Percentiles rank a stretch among this genome's conserved stretches.
Conservation (phyloP, 2,888 invertebrate species). For the Oligia strigilis region DNA sequence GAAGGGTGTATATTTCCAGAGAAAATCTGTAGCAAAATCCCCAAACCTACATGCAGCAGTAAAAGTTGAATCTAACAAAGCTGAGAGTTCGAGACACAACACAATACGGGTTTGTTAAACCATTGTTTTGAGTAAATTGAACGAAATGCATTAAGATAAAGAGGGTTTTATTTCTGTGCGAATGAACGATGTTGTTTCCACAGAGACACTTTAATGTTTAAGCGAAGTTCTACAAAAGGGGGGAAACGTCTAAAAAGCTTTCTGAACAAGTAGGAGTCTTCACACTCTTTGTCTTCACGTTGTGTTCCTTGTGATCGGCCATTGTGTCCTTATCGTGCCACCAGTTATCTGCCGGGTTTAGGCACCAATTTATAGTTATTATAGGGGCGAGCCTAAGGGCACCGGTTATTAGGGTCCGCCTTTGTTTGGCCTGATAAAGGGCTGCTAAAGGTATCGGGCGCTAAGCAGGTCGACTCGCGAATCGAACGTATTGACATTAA, state of each 20-base stretch:
- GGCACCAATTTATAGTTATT: slow-evolving; percentile 80
- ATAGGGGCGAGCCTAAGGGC: slow-evolving; percentile 74
- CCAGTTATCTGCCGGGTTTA: slow-evolving; percentile 73
- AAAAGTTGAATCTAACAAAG: slow-evolving; percentile 40
- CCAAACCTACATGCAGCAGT: slow-evolving; percentile 25
- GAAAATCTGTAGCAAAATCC: slow-evolving; percentile 4
- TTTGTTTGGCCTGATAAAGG: slow-evolving; percentile 78
- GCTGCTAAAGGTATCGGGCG: slow-evolving; percentile 68
- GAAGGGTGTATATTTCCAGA: slow-evolving; percentile 20
- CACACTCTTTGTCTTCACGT: slow-evolving; percentile 75
- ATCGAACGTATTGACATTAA: slow-evolving; percentile 52
- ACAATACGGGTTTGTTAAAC: slow-evolving; percentile 76
- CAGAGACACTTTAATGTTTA: slow-evolving; percentile 75
- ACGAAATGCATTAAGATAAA: slow-evolving; percentile 79
- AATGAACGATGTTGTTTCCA: slow-evolving; percentile 77
- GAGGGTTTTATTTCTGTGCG: slow-evolving; percentile 78
- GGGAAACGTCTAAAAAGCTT: slow-evolving; percentile 77
- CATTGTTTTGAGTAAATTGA: slow-evolving; percentile 79
- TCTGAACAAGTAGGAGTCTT: slow-evolving; percentile 72
- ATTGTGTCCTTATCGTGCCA: slow-evolving; percentile 79
- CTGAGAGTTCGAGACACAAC: slow-evolving; percentile 67
- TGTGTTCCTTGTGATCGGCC: slow-evolving; percentile 78
- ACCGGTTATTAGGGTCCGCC: slow-evolving; percentile 72
- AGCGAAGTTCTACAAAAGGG: slow-evolving; percentile 79
- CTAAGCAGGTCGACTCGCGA: slow-evolving; percentile 47